Conservation (phyloP, 1,140 invertebrate genomes). For the Achroia grisella region DNA sequence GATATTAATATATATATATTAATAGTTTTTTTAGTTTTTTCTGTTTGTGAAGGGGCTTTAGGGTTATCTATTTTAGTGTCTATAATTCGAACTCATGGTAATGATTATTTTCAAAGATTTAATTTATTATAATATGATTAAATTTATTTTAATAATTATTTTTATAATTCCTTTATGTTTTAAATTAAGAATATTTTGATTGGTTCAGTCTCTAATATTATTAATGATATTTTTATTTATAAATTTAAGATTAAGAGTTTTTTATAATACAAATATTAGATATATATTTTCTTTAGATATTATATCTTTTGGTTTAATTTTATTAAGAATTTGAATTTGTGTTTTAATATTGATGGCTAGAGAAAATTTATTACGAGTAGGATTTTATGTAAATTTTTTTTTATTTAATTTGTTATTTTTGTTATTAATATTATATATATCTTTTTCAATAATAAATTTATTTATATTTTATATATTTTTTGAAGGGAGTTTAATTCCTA, state of each 20-base stretch:
- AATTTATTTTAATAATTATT: constrained; percentile 43
- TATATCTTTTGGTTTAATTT: constrained; percentile 70
- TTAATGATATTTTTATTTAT: constrained; percentile 34
- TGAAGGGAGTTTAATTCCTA: constrained; percentile 76
- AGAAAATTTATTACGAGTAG: constrained; percentile 56
- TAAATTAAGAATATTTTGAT: constrained; percentile 48
- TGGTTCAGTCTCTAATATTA: constrained; percentile 55
- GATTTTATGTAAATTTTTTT: constrained; percentile 70
- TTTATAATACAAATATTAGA: constrained; percentile 54
- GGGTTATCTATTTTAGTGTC: constrained; percentile 74
- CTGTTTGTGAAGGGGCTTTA: constrained; percentile 75
- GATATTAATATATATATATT: constrained; percentile 70
- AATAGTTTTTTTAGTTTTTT: constrained; percentile 76
- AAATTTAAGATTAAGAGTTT: constrained; percentile 16
- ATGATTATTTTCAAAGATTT: constrained; percentile 74
- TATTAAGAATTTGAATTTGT: constrained; percentile 73
- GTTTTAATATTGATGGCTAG: constrained; percentile 72
- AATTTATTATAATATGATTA: constrained; percentile 71
- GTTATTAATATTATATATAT: constrained; percentile 74
- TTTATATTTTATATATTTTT: constrained; percentile 81
- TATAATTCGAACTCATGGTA: constrained; percentile 74
- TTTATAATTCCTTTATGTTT: constrained; percentile 59
- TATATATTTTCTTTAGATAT: constrained; percentile 66
- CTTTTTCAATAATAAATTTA: constrained; percentile 74
- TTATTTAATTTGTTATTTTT: constrained; percentile 71